These are phyloP conservation scores for Manacus vitellinus DNA, from an alignment of 2,113 vertebrate genomes.

Conservation along the genomic window DNA sequence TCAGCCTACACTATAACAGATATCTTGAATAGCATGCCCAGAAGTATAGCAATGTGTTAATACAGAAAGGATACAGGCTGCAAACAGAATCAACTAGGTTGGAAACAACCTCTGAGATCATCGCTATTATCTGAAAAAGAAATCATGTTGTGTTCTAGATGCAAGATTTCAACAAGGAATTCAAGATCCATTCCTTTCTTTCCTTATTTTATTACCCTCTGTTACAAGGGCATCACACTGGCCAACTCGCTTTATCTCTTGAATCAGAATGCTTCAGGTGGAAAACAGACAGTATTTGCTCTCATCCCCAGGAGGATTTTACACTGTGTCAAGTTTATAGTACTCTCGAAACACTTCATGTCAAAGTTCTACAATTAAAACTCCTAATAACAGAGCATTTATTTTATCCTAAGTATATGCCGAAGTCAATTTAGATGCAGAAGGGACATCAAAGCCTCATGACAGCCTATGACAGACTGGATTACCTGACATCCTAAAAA, in stretches of 20 bases:
- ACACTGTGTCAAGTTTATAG: background rate
- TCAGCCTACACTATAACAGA: background rate
- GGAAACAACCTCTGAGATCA: too few species aligned
- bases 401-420: background rate
- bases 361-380: background rate
- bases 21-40: background rate
- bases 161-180: background rate
- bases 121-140: background rate
- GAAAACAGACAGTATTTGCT: background rate
- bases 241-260: background rate
- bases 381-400: background rate
- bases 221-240: background rate
- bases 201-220: background rate
- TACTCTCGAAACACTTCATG: background rate
- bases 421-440: background rate
- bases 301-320: background rate
- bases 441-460: background rate
- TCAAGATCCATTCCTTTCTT: background rate
- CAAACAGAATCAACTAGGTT: background rate
- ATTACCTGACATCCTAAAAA: background rate
- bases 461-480: accelerated
- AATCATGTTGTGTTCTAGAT: background rate
- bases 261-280: background rate
- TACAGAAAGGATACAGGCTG: background rate
- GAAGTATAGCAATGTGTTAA: background rate